Evolutionary conservation across 1,140 invertebrate genomes (phyloP).

Genomic region (Pogonomyrmex californicus): DNA sequence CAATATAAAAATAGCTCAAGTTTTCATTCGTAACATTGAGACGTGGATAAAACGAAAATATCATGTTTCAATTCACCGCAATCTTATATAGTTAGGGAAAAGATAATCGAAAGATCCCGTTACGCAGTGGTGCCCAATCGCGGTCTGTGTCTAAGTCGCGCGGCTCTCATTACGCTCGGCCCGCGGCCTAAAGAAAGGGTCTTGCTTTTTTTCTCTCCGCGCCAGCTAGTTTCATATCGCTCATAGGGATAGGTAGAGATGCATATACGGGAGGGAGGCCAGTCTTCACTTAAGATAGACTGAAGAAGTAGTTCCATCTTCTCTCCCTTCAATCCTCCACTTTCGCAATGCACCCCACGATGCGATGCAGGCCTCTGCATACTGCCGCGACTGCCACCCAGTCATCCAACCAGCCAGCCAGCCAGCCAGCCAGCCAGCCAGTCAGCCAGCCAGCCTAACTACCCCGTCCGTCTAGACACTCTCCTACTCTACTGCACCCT

Average conservation of each 20-base stretch:
- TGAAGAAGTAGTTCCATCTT: constrained; percentile 73
- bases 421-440: constrained; percentile 66
- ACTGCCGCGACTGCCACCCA: constrained; percentile 75
- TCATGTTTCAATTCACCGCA: constrained; percentile 14
- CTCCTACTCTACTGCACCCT: constrained; percentile 84
- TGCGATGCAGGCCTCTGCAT: constrained; percentile 67
- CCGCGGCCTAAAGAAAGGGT: constrained; percentile 69
- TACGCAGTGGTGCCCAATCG: constrained; percentile 46
- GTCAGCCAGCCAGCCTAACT: constrained; percentile 78
- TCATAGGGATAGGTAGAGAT: not conserved
- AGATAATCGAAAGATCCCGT: constrained; percentile 49
- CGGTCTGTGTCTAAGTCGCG: constrained; percentile 55
- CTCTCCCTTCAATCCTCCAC: constrained; percentile 21
- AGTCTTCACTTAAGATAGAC: constrained; percentile 76
- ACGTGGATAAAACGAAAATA: constrained; percentile 35
- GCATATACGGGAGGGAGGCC: constrained; percentile 24
- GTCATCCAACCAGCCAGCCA: constrained; percentile 65
- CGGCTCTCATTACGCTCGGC: constrained; percentile 69
- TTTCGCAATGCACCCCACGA: constrained; percentile 66
- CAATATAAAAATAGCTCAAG: constrained; percentile 37
- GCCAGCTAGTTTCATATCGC: constrained; percentile 69
- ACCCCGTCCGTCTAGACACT: constrained; percentile 84
- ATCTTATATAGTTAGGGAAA: constrained; percentile 40
- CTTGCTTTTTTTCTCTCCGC: constrained; percentile 52
- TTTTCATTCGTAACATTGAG: constrained; percentile 48